A percentile compares a stretch with the other conserved stretches of the same genome.
Evolutionary conservation across 2,888 invertebrate species (phyloP).

Genomic region (Thereva nobilitata): DNA sequence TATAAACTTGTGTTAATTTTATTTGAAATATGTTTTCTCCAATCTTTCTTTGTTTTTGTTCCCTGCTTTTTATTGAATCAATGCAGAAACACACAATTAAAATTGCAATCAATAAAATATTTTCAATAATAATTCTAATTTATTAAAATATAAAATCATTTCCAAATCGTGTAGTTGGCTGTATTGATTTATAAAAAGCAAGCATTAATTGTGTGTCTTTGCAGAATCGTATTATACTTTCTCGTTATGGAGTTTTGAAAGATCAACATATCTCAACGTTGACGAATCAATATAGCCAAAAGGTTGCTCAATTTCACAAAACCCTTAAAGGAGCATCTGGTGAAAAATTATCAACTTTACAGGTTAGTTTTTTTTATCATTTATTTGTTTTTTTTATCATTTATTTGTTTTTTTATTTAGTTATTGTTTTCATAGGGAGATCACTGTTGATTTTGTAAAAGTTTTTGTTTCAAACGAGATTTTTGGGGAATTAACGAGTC

Average conservation of each 20-base stretch:
- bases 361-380: conserved; percentile 65
- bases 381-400: not conserved
- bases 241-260: conserved; percentile 85
- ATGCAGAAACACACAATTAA: conserved; percentile 38
- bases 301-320: conserved; percentile 94
- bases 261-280: conserved; percentile 87
- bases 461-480: too few species aligned
- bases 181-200: not conserved
- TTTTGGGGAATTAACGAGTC: too few species aligned
- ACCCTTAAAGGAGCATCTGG: conserved; percentile 85
- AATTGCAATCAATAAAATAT: not conserved
- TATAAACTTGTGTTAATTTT: not conserved
- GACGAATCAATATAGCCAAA: conserved; percentile 84
- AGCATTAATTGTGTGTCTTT: conserved; percentile 53
- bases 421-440: not conserved
- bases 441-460: not conserved
- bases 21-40: not conserved
- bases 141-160: not conserved
- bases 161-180: not conserved
- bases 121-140: not conserved
- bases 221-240: conserved; percentile 67
- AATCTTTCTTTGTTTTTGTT: not conserved
- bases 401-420: not conserved
- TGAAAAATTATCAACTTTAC: conserved; percentile 81
- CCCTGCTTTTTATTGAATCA: conserved; percentile 28